These are phyloP conservation scores for Malthinus seriepunctatus DNA, from an alignment of 2,888 invertebrate species.

Conservation along the genomic window DNA sequence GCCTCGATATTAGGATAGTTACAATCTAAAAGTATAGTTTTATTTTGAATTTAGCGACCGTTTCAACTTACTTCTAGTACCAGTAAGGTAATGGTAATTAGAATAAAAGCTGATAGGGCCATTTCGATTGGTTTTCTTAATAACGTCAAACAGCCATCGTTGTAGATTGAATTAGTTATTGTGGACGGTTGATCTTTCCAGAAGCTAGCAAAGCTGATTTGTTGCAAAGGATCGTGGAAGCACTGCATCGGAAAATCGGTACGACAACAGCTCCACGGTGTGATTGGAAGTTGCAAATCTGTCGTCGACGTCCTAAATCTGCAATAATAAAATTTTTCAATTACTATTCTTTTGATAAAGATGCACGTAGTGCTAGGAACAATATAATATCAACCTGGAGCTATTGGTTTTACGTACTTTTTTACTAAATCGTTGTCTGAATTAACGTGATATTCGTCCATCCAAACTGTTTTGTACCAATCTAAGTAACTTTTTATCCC, in stretches of 20 bases:
- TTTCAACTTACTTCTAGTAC: constrained; percentile 41
- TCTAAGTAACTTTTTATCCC: constrained; percentile 60
- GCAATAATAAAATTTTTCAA: constrained; percentile 10
- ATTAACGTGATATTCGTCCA: constrained; percentile 57
- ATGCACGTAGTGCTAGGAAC: no score
- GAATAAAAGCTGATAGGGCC: constrained; percentile 40
- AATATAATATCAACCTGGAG: not conserved
- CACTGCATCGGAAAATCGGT: constrained; percentile 62
- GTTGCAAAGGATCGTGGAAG: constrained; percentile 66
- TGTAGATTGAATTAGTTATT: constrained; percentile 47
- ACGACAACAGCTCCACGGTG: constrained; percentile 66
- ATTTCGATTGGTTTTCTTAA: constrained; percentile 45
- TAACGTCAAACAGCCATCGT: constrained; percentile 49
- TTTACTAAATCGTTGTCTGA: constrained; percentile 39
- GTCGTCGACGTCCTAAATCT: constrained; percentile 58
- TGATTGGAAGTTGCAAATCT: constrained; percentile 57
- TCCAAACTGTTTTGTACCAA: constrained; percentile 65
- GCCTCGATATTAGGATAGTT: constrained; percentile 58
- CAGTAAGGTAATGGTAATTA: constrained; percentile 38
- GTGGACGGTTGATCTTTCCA: constrained; percentile 49
- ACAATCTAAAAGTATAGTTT: constrained; percentile 49
- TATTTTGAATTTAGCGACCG: not conserved
- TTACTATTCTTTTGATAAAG: no score
- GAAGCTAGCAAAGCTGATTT: constrained; percentile 44
- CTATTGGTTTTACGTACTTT: constrained; percentile 46